Evolutionary conservation across 2,113 vertebrate species (phyloP).

Genomic region (Petrocephalus microphthalmus): DNA sequence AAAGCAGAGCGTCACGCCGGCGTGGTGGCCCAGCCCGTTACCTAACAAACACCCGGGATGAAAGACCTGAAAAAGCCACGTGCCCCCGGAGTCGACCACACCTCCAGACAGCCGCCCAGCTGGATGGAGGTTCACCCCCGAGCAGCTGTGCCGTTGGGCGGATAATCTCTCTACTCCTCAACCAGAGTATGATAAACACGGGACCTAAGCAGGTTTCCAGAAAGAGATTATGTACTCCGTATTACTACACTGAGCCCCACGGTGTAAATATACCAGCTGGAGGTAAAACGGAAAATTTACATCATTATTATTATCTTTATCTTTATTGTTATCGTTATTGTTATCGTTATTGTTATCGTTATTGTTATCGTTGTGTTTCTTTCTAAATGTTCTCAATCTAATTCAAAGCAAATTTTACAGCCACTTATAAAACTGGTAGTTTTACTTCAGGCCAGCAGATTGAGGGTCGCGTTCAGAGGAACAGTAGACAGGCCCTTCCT

Average conservation of each 20-base stretch:
- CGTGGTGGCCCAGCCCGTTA: background rate
- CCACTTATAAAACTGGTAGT: background rate
- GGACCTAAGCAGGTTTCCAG: background rate
- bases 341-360: background rate
- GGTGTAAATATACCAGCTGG: background rate
- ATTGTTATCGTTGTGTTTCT: background rate
- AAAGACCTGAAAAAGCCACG: background rate
- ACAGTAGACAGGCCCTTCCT: background rate
- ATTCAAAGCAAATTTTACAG: background rate
- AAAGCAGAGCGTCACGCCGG: background rate
- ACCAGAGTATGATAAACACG: slow-evolving; percentile 32
- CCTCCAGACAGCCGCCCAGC: background rate
- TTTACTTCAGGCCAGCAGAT: background rate
- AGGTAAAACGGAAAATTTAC: background rate
- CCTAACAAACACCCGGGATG: background rate
- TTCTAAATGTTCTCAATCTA: background rate
- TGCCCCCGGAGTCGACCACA: background rate
- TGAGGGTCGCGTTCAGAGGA: background rate
- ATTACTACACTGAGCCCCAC: background rate
- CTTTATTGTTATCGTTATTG: background rate
- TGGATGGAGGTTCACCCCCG: slow-evolving; percentile 13
- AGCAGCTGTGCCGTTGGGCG: slow-evolving; percentile 32
- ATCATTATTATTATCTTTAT: background rate
- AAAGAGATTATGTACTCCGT: background rate
- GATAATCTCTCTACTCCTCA: slow-evolving; percentile 34